These are phyloP conservation scores for Dolichoris vasculosae DNA, from an alignment of 1,140 invertebrate species.

Conservation along the genomic window DNA sequence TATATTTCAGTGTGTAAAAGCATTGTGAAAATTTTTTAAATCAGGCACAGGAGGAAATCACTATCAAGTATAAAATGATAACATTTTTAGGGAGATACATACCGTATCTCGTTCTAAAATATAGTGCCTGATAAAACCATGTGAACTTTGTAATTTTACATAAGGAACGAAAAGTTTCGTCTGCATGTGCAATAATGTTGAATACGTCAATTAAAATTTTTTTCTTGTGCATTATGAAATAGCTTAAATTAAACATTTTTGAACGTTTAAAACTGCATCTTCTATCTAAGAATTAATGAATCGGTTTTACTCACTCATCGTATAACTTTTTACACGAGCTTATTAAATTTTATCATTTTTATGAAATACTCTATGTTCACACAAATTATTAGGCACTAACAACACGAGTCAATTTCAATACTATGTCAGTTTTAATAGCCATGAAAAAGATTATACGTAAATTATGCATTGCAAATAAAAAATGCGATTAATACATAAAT, in stretches of 20 bases:
- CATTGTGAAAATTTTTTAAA: conserved; percentile 32
- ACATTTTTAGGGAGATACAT: conserved; percentile 27
- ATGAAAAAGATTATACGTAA: conserved; percentile 9
- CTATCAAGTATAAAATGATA: conserved; percentile 41
- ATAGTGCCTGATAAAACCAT: conserved; percentile 33
- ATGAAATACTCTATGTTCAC: conserved; percentile 4
- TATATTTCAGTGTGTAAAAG: conserved; percentile 23
- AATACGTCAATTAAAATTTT: neutral
- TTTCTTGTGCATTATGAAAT: neutral
- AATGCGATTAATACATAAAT: conserved; percentile 18
- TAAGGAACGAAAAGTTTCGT: neutral
- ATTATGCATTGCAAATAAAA: conserved; percentile 33
- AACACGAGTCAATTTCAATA: conserved; percentile 29
- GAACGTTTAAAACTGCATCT: neutral
- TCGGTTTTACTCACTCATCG: neutral
- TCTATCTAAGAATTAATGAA: neutral
- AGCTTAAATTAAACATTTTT: neutral
- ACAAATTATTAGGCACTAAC: conserved; percentile 19
- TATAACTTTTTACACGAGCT: neutral
- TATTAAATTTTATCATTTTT: neutral
- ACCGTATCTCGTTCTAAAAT: conserved; percentile 17
- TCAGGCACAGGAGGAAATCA: conserved; percentile 27
- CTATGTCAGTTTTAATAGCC: conserved; percentile 17
- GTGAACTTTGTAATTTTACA: conserved; percentile 39
- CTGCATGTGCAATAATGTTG: neutral